A percentile compares a stretch with the other conserved stretches of the same genome.
These are phyloP conservation scores for Malthinus seriepunctatus DNA, from an alignment of 2,888 invertebrate genomes.

Conservation along the genomic window DNA sequence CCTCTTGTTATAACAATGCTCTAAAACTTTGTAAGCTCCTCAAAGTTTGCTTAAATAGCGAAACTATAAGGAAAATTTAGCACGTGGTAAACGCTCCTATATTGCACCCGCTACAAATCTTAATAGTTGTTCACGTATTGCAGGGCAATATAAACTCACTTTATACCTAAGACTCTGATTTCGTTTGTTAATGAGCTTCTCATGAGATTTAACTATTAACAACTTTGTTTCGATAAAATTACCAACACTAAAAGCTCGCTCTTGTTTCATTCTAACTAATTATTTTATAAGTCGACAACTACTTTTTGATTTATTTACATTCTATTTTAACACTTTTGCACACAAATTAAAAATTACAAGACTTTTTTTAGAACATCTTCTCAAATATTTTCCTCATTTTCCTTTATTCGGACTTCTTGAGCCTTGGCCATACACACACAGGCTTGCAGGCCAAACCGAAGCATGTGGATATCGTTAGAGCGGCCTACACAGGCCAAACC, in stretches of 20 bases:
- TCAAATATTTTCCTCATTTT: no score
- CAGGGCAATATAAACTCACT: slow-evolving; percentile 11
- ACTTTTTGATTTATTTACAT: no score
- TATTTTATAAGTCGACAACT: not conserved
- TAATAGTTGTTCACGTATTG: slow-evolving; percentile 18
- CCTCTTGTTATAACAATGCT: slow-evolving; percentile 21
- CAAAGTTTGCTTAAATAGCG: slow-evolving; percentile 14
- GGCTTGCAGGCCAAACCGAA: no score
- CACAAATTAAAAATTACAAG: no score
- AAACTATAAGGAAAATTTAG: slow-evolving; percentile 20
- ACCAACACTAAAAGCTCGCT: not conserved
- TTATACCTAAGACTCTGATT: slow-evolving; percentile 1
- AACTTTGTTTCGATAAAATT: slow-evolving; percentile 3
- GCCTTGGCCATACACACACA: no score
- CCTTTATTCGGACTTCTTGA: no score
- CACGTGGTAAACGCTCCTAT: slow-evolving; percentile 21
- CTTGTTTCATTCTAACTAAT: slow-evolving; percentile 1
- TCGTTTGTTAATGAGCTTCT: slow-evolving; percentile 5
- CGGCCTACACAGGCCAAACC: no score
- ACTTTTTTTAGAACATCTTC: no score
- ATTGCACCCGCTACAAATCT: slow-evolving; percentile 13
- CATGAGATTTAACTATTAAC: slow-evolving; percentile 3
- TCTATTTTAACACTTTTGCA: no score
- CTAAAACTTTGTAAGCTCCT: slow-evolving; percentile 18
- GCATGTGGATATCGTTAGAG: no score